Evolutionary conservation across 2,797 vertebrate genomes (phyloP).

Genomic region (Gephyroberyx darwinii): DNA sequence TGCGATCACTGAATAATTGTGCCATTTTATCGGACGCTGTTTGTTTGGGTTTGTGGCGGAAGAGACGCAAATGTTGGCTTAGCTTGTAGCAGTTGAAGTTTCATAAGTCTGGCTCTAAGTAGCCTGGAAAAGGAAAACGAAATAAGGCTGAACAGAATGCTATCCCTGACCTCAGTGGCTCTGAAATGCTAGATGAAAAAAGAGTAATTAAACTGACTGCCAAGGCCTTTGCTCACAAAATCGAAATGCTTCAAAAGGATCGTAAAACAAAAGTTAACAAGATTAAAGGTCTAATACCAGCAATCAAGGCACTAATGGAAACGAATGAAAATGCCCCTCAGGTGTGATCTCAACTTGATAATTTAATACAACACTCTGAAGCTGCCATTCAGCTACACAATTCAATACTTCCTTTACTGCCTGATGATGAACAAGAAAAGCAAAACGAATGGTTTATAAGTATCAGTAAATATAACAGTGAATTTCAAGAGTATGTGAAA

Average conservation of each 20-base stretch:
- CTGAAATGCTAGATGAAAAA: slow-evolving; percentile 16
- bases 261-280: slow-evolving; percentile 25
- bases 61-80: no score
- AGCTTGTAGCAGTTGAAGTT: no score
- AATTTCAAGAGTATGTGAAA: slow-evolving; percentile 23
- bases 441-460: slow-evolving; percentile 30
- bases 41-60: no score
- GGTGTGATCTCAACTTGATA: slow-evolving; percentile 29
- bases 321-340: slow-evolving; percentile 31
- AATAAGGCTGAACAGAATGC: no score
- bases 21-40: no score
- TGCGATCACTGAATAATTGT: no score
- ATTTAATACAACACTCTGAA: slow-evolving; percentile 2
- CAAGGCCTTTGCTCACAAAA: slow-evolving; percentile 24
- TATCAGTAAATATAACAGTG: slow-evolving; percentile 12
- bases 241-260: slow-evolving; percentile 30
- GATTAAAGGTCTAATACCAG: slow-evolving; percentile 17
- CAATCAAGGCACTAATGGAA: slow-evolving; percentile 27
- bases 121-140: no score
- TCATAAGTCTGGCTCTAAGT: no score
- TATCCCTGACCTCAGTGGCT: no score
- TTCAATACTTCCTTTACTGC: slow-evolving; percentile 20
- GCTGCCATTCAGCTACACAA: slow-evolving; percentile 9
- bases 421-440: slow-evolving; percentile 23
- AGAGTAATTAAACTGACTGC: slow-evolving; percentile 35